Evolutionary conservation across 2,797 vertebrate species (phyloP), one percentile per base, ranked within the genome.

Genomic region (Pempheris klunzingeri): DNA sequence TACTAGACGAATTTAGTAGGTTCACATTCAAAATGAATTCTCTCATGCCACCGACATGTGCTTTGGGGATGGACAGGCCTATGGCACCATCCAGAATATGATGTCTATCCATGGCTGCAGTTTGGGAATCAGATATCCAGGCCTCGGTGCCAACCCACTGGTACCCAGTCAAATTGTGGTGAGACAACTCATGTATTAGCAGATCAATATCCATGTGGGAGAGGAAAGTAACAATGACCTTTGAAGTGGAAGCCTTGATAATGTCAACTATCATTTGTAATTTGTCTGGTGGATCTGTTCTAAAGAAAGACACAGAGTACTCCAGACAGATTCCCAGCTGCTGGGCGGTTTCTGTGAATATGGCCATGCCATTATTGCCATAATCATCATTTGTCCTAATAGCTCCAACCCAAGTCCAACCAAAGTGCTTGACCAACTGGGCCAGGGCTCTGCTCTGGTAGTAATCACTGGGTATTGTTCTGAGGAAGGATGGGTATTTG

Each of bases 371-470:
- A 8, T 76, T 92, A 39, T 92, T 90, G 3, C 88, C 86, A 53
- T 91, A 92, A 75, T 94, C 93, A 71, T 90, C 75, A 71, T 93
- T 89, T 0, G 18, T 82, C 84, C 89, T 50, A 1, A 95, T 75
- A 3, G 92, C 90, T 38, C 94, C 94, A 60, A 94, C 88, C 93
- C 93, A 95, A 7, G 90, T 94, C 94, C 94, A 95, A 3, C 91
- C 92, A 76, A 94, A 94, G 67, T 93, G 55, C 11, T 88, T 93
- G 38, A 94, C 92, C 57, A 94, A 69, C 24, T 93, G 86, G 30
- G 91, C 93, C 38, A 93, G 73, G 11, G 93, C 93, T 84, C 88
- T 88, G 80, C 90, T 92, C 74, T 94, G 93, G 47, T 90, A 90
- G 50, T 86, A 82, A 69, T 94, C 91, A 77, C 91, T 93, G 47